These are phyloP conservation scores for Yasuhikotakia modesta DNA, from an alignment of 2,797 vertebrate genomes.

Conservation along the genomic window DNA sequence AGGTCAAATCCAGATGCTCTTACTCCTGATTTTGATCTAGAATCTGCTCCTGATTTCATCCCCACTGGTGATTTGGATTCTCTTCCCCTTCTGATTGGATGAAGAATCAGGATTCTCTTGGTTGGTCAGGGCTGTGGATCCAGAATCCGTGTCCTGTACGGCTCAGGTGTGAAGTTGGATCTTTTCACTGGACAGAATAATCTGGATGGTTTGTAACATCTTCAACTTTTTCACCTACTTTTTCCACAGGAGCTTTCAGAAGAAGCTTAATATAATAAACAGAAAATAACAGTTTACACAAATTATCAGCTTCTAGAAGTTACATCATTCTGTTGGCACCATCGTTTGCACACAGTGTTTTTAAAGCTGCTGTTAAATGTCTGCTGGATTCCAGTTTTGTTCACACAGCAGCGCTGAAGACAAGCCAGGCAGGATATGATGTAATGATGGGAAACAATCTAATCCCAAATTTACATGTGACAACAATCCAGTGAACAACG, in stretches of 20 bases:
- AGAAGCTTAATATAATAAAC: not conserved
- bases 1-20: not conserved
- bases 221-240: conserved; percentile 50
- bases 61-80: not conserved
- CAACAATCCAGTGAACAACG: not conserved
- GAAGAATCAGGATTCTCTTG: not conserved
- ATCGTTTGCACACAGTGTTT: not conserved
- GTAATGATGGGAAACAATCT: conserved; percentile 1
- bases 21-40: not conserved
- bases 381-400: not conserved
- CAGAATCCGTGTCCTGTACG: not conserved
- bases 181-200: not conserved
- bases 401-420: not conserved
- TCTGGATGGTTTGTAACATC: conserved; percentile 63
- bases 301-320: conserved; percentile 5
- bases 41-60: not conserved
- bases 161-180: not conserved
- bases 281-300: not conserved
- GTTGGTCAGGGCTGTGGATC: not conserved
- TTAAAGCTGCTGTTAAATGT: not conserved
- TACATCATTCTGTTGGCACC: not conserved
- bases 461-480: not conserved
- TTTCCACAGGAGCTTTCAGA: conserved; percentile 59
- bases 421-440: not conserved
- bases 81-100: not conserved